Evolutionary conservation across 2,888 invertebrate genomes (phyloP).

Genomic region (Parelbella ahira): DNA sequence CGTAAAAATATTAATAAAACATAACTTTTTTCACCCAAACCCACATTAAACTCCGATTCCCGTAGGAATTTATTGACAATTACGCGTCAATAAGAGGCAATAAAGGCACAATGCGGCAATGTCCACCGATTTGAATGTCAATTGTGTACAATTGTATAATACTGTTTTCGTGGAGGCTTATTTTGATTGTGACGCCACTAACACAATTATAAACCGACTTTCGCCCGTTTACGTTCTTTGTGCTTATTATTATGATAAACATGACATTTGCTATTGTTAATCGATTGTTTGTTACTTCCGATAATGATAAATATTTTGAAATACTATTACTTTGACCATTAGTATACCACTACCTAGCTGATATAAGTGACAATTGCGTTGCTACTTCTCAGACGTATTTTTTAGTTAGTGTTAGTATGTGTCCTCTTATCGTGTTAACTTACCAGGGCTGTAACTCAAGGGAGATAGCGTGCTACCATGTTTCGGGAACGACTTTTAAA

Average conservation of each 20-base stretch:
- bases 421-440: too few relatives aligned
- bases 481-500: too few relatives aligned
- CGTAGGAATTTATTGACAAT: slow-evolving; percentile 80
- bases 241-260: slow-evolving; percentile 73
- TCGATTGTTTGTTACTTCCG: slow-evolving; percentile 40
- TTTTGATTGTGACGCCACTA: slow-evolving; percentile 71
- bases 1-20: slow-evolving; percentile 81
- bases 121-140: slow-evolving; percentile 80
- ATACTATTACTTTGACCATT: too few relatives aligned
- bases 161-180: slow-evolving; percentile 75
- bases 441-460: too few relatives aligned
- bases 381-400: too few relatives aligned
- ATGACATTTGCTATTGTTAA: slow-evolving; percentile 58
- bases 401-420: too few relatives aligned
- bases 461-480: too few relatives aligned
- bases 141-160: slow-evolving; percentile 79
- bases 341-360: too few relatives aligned
- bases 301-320: too few relatives aligned
- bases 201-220: slow-evolving; percentile 74
- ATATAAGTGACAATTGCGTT: too few relatives aligned
- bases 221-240: slow-evolving; percentile 64
- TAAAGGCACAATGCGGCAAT: slow-evolving; percentile 77
- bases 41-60: slow-evolving; percentile 78
- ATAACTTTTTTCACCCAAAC: slow-evolving; percentile 80
- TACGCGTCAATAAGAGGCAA: slow-evolving; percentile 79